These are phyloP conservation scores for Hycleus cichorii DNA, from an alignment of 1,140 invertebrate genomes.

Conservation along the genomic window DNA sequence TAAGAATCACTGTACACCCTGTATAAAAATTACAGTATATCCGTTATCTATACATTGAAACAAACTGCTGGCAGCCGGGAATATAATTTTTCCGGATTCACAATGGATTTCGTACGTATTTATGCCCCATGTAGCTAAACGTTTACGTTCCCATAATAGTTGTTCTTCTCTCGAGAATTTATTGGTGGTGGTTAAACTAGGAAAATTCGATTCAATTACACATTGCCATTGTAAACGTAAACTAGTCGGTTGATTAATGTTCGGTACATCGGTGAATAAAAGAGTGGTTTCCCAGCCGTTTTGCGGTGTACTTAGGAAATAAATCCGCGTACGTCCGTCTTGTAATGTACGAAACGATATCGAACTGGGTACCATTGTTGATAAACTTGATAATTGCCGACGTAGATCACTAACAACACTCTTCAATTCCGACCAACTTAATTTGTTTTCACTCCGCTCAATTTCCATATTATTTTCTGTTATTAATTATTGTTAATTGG, in stretches of 20 bases:
- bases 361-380: conserved; percentile 67
- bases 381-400: conserved; percentile 66
- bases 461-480: conserved; percentile 12
- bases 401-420: conserved; percentile 74
- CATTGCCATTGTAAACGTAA: conserved; percentile 59
- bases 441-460: conserved; percentile 23
- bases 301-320: conserved; percentile 78
- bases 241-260: conserved; percentile 44
- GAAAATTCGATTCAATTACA: conserved; percentile 66
- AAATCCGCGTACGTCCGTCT: conserved; percentile 73
- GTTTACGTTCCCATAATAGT: conserved; percentile 81
- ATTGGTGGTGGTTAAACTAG: conserved; percentile 47
- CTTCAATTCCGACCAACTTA: conserved; percentile 72
- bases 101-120: conserved; percentile 86
- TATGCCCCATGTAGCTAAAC: conserved; percentile 86
- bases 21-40: conserved; percentile 48
- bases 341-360: conserved; percentile 70
- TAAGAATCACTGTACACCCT: neutral
- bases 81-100: conserved; percentile 75
- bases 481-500: too few species aligned
- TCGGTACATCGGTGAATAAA: conserved; percentile 72
- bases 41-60: conserved; percentile 72
- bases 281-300: conserved; percentile 84
- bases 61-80: conserved; percentile 79
- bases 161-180: conserved; percentile 78